These are phyloP conservation scores for Sebastes steindachneri DNA, from an alignment of 2,797 vertebrate species.

Conservation along the genomic window DNA sequence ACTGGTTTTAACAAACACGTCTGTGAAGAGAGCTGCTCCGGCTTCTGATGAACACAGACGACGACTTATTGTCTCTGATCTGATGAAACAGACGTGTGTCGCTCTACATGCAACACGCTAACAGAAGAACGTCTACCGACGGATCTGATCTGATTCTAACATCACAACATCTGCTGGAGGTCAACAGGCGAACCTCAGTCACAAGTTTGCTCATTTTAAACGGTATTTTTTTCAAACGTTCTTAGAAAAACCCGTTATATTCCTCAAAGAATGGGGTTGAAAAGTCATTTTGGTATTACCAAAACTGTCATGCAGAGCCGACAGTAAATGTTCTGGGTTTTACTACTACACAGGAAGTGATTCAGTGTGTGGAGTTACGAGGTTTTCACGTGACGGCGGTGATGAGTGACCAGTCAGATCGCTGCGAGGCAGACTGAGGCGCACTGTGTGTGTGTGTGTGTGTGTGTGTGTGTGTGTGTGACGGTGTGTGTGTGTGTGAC, in stretches of 20 bases:
- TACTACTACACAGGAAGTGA: not conserved
- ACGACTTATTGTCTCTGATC: slow-evolving; percentile 21
- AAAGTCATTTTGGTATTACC: too few species aligned
- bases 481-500: not conserved
- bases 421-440: not conserved
- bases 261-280: too few species aligned
- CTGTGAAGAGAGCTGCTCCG: slow-evolving; percentile 19
- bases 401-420: not conserved
- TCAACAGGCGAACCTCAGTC: not conserved
- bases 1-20: slow-evolving; percentile 21
- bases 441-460: not conserved
- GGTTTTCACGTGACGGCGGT: not conserved
- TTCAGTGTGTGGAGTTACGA: not conserved
- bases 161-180: not conserved
- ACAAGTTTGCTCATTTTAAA: not conserved
- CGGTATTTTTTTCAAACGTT: too few species aligned
- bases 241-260: too few species aligned
- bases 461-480: not conserved
- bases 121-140: too few species aligned
- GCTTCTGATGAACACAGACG: slow-evolving; percentile 35
- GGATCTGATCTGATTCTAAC: not conserved
- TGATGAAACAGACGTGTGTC: too few species aligned
- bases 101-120: too few species aligned
- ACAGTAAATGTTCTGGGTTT: too few species aligned
- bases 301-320: too few species aligned